A percentile compares a stretch with the other conserved stretches of the same genome.
Evolutionary conservation across 2,797 vertebrate genomes (phyloP).

Genomic region (Enteromius treurensis): DNA sequence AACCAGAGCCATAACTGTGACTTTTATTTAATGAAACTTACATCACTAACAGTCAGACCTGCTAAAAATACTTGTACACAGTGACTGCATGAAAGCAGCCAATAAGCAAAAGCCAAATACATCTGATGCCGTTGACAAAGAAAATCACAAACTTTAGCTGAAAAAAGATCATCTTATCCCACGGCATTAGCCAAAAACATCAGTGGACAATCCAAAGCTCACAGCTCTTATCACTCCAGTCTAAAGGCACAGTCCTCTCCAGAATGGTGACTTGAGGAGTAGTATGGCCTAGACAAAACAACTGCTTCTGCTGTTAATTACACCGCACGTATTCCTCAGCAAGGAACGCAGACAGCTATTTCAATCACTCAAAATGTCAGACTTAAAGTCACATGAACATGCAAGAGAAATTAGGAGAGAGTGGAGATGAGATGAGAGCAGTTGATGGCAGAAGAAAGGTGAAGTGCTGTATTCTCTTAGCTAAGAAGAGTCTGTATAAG

Average conservation of each 20-base stretch:
- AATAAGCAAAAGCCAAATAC: not conserved
- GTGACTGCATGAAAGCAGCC: not conserved
- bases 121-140: slow-evolving; percentile 7
- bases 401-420: not conserved
- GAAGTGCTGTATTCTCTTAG: not conserved
- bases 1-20: slow-evolving; percentile 5
- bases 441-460: not conserved
- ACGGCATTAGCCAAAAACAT: slow-evolving; percentile 32
- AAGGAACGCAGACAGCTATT: slow-evolving; percentile 58
- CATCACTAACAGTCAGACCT: too few relatives aligned
- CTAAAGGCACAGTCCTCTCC: slow-evolving; percentile 7
- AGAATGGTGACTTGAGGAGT: slow-evolving; percentile 19
- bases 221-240: slow-evolving; percentile 2
- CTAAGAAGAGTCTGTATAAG: not conserved
- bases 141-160: not conserved
- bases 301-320: slow-evolving; percentile 49
- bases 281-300: slow-evolving; percentile 46
- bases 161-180: slow-evolving; percentile 15
- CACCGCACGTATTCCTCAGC: slow-evolving; percentile 35
- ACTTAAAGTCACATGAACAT: slow-evolving; percentile 45
- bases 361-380: slow-evolving; percentile 44
- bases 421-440: slow-evolving; percentile 3
- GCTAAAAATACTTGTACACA: not conserved
- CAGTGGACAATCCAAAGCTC: not conserved
- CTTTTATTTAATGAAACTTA: not conserved